A percentile compares a stretch with the other conserved stretches of the same genome.
These are phyloP conservation scores for Drosophila ananassae DNA, from an alignment of 1,140 invertebrate species.

Conservation along the genomic window DNA sequence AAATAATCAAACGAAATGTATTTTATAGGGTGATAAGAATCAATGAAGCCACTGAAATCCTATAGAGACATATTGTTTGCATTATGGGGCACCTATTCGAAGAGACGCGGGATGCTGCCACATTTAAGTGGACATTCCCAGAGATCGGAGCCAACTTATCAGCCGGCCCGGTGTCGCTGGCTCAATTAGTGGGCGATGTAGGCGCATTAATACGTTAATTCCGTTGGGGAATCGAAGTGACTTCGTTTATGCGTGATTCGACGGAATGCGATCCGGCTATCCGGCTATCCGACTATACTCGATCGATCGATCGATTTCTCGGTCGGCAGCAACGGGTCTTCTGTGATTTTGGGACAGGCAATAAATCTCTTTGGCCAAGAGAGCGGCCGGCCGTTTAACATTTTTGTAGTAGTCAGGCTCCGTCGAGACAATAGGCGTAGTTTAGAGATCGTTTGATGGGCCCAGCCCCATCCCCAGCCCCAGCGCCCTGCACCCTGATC, in stretches of 20 bases:
- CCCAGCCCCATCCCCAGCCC: slow-evolving; percentile 31
- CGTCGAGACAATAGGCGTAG: slow-evolving; percentile 68
- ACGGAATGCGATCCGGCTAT: slow-evolving; percentile 55
- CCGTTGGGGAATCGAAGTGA: slow-evolving; percentile 40
- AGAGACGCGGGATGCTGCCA: slow-evolving; percentile 16
- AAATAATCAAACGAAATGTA: slow-evolving; percentile 84
- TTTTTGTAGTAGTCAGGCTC: slow-evolving; percentile 62
- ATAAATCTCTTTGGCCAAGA: slow-evolving; percentile 68
- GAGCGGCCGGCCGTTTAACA: slow-evolving; percentile 60
- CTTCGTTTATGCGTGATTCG: slow-evolving; percentile 76
- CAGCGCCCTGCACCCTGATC: background rate
- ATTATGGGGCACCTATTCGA: slow-evolving; percentile 67
- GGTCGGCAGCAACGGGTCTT: slow-evolving; percentile 68
- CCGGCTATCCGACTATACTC: slow-evolving; percentile 29
- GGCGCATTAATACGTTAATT: slow-evolving; percentile 79
- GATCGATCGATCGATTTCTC: slow-evolving; percentile 32
- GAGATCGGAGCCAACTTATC: slow-evolving; percentile 39
- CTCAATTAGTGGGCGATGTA: slow-evolving; percentile 81
- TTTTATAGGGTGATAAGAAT: slow-evolving; percentile 84
- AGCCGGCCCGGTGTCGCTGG: slow-evolving; percentile 56
- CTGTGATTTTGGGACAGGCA: slow-evolving; percentile 77
- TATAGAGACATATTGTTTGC: slow-evolving; percentile 84
- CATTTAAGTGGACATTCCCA: slow-evolving; percentile 34
- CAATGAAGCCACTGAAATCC: slow-evolving; percentile 84
- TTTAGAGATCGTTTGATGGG: slow-evolving; percentile 54